Evolutionary conservation across 2,888 invertebrate species (phyloP).

Genomic region (Cosmia pyralina): DNA sequence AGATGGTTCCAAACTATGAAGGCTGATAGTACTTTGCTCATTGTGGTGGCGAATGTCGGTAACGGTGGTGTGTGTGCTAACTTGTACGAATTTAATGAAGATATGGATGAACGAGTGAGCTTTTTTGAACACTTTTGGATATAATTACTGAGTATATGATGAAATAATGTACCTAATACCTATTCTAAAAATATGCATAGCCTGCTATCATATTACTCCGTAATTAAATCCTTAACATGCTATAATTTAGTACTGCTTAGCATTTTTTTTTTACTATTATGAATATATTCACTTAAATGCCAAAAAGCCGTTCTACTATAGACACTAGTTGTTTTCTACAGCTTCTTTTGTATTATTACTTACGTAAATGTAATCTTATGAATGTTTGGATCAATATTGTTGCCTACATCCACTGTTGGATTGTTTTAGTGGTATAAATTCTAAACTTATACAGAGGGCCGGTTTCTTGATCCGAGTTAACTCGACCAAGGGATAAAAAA

Average conservation of each 20-base stretch:
- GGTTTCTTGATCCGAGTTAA: too few relatives aligned
- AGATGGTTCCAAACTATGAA: slow-evolving; percentile 65
- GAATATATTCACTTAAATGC: slow-evolving; percentile 59
- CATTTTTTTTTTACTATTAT: slow-evolving; percentile 54
- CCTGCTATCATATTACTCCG: slow-evolving; percentile 37
- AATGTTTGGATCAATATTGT: slow-evolving; percentile 67
- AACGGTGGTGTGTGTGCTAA: slow-evolving; percentile 38
- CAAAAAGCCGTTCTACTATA: slow-evolving; percentile 60
- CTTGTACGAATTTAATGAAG: slow-evolving; percentile 58
- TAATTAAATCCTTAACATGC: slow-evolving; percentile 37
- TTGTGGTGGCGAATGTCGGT: slow-evolving; percentile 47
- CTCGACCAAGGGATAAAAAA: too few relatives aligned
- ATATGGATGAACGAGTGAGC: slow-evolving; percentile 16
- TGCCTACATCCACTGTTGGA: slow-evolving; percentile 64
- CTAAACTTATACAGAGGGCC: slow-evolving; percentile 34
- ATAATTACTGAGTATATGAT: slow-evolving; percentile 45
- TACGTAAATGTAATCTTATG: slow-evolving; percentile 62
- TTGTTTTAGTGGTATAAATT: slow-evolving; percentile 55
- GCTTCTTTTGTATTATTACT: slow-evolving; percentile 57
- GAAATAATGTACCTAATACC: slow-evolving; percentile 12
- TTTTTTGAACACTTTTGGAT: slow-evolving; percentile 21
- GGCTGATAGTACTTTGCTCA: slow-evolving; percentile 79
- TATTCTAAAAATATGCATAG: slow-evolving; percentile 9
- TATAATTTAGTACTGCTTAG: slow-evolving; percentile 38
- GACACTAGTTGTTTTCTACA: slow-evolving; percentile 55